phyloP scores from a whole-genome alignment of 1,140 invertebrate species.

The Stegodyphus mimosarum region DNA sequence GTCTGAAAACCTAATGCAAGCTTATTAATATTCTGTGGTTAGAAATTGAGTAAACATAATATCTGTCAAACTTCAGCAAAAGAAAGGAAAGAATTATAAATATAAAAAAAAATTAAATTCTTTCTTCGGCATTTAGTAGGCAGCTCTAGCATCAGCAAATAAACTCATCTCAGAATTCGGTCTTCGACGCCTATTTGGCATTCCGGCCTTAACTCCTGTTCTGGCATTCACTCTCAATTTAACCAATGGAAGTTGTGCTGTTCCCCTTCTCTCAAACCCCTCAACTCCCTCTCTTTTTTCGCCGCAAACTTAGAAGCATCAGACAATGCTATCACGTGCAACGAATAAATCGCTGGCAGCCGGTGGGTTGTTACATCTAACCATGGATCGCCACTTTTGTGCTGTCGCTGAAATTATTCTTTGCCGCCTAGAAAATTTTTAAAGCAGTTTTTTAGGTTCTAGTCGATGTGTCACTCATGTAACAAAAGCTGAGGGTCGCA shows the following conservation, averaged over 20 bases:
- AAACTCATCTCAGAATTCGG: constrained; percentile 27
- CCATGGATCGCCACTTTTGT: not conserved
- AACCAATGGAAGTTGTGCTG: not conserved
- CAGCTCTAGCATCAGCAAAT: constrained; percentile 10
- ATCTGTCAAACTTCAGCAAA: not conserved
- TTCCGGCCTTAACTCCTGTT: constrained; percentile 14
- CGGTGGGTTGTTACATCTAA: not conserved
- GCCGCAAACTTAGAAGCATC: not conserved
- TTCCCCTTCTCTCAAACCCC: not conserved
- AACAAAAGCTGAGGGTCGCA: no score
- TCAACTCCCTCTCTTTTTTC: not conserved
- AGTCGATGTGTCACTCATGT: no score
- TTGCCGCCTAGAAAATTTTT: no score
- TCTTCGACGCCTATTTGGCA: constrained; percentile 28
- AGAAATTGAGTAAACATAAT: no score
- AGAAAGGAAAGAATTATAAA: not conserved
- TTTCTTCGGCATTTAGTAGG: not conserved
- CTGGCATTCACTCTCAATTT: constrained; percentile 52
- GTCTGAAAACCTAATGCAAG: no score
- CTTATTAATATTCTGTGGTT: no score
- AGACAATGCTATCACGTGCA: constrained; percentile 30
- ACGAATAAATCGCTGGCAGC: constrained; percentile 9
- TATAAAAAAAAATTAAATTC: constrained; percentile 25
- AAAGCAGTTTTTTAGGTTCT: no score
- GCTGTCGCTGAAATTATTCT: no score